phyloP scores from a whole-genome alignment of 2,888 invertebrate genomes.

The Podotricha telesiphe region DNA sequence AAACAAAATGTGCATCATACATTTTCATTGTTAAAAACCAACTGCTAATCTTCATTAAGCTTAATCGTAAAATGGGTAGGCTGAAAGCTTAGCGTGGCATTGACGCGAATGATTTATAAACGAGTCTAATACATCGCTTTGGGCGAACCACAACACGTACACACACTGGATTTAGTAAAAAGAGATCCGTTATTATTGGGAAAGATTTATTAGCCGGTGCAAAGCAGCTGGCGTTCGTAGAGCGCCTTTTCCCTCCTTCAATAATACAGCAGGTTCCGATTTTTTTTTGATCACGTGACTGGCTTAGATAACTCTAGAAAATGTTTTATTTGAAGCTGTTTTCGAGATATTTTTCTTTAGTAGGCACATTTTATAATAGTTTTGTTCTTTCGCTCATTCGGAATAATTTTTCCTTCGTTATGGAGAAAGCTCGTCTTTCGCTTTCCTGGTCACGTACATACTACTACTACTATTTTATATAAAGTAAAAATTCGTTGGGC shows the following conservation, averaged over 20 bases:
- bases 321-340: not conserved
- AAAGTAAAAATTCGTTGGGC: not conserved
- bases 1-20: conserved; percentile 8
- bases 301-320: conserved; percentile 42
- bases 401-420: not conserved
- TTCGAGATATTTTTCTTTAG: not conserved
- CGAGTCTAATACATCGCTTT: conserved; percentile 68
- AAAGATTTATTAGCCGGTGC: conserved; percentile 61
- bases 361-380: not conserved
- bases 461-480: not conserved
- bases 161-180: conserved; percentile 68
- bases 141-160: conserved; percentile 71
- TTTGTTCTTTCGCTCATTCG: not conserved
- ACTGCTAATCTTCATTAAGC: conserved; percentile 46
- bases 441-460: conserved; percentile 1
- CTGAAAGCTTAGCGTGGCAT: conserved; percentile 59
- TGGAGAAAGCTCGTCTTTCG: not conserved
- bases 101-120: conserved; percentile 77
- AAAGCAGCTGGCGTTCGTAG: conserved; percentile 50
- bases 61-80: conserved; percentile 50
- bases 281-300: conserved; percentile 54
- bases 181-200: conserved; percentile 64
- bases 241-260: conserved; percentile 54
- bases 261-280: conserved; percentile 51
- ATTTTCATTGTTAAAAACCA: conserved; percentile 46